Evolutionary conservation across 1,140 invertebrate species (phyloP).

Genomic region (Dinothrombium tinctorium): DNA sequence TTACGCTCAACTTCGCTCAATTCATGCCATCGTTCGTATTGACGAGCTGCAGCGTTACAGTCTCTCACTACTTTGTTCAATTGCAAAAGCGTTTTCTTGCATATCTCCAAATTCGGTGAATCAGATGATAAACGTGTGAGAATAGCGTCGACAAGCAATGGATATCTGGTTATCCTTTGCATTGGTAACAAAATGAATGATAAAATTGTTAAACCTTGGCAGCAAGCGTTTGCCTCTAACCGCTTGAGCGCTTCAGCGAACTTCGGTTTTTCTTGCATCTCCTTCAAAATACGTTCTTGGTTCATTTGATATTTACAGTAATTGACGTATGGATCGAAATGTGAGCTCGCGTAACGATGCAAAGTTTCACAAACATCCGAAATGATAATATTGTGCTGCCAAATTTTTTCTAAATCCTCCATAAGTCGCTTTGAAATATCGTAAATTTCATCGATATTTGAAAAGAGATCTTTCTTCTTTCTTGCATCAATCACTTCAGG

Average conservation of each 20-base stretch:
- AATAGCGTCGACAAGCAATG: constrained; percentile 72
- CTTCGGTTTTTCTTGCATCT: constrained; percentile 35
- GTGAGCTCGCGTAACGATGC: constrained; percentile 44
- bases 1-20: background rate
- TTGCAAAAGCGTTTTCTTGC: constrained; percentile 45
- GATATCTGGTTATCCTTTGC: constrained; percentile 78
- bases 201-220: constrained; percentile 61
- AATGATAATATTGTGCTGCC: constrained; percentile 65
- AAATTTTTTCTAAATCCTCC: constrained; percentile 58
- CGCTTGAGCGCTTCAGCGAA: constrained; percentile 42
- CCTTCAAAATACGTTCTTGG: constrained; percentile 52
- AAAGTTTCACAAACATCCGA: constrained; percentile 58
- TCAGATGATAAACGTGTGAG: constrained; percentile 39
- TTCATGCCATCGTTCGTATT: background rate
- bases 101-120: constrained; percentile 40
- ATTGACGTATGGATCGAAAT: constrained; percentile 60
- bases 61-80: constrained; percentile 41
- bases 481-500: constrained; percentile 31
- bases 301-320: constrained; percentile 81
- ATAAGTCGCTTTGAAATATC: constrained; percentile 34
- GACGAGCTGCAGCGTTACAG: constrained; percentile 2
- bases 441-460: constrained; percentile 37
- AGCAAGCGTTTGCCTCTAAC: constrained; percentile 52
- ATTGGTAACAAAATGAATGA: constrained; percentile 93
- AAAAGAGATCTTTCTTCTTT: constrained; percentile 55